Evolutionary conservation across 1,140 invertebrate species (phyloP).

Genomic region (Pseudoatta argentina): DNA sequence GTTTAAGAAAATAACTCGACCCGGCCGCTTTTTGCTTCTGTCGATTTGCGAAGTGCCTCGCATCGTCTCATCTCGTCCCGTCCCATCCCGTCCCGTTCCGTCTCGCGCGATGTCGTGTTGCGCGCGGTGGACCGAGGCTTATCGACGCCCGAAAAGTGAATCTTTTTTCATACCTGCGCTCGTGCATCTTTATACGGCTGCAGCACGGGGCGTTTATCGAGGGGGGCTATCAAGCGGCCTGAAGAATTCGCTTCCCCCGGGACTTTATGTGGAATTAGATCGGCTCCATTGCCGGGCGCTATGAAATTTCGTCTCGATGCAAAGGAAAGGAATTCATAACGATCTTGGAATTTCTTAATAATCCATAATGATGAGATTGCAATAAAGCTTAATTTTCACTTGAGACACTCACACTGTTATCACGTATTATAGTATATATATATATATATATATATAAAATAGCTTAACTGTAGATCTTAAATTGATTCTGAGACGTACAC

Average conservation of each 20-base stretch:
- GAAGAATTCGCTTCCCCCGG: conserved; percentile 36
- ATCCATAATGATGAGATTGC: conserved; percentile 4
- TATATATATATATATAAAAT: not conserved
- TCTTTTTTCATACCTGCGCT: conserved; percentile 54
- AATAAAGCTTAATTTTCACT: not conserved
- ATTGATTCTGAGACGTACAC: not conserved
- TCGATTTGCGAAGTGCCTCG: conserved; percentile 73
- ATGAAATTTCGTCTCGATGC: conserved; percentile 8
- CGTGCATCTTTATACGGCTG: conserved; percentile 44
- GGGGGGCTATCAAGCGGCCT: conserved; percentile 27
- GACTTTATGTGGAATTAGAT: conserved; percentile 47
- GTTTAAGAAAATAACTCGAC: conserved; percentile 85
- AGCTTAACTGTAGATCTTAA: not conserved
- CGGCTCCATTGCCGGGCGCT: not conserved
- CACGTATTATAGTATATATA: too few species aligned
- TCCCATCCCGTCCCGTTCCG: not conserved
- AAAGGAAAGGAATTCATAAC: not conserved
- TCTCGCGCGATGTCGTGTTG: conserved; percentile 36
- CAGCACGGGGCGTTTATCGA: conserved; percentile 36
- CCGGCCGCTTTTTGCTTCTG: conserved; percentile 79
- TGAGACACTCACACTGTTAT: not conserved
- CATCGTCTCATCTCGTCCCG: conserved; percentile 29
- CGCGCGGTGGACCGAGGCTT: conserved; percentile 38
- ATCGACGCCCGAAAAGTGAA: conserved; percentile 66
- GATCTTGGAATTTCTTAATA: conserved; percentile 12